These are phyloP conservation scores for Cyanoderma ruficeps DNA, from an alignment of 2,113 vertebrate genomes.

Conservation along the genomic window DNA sequence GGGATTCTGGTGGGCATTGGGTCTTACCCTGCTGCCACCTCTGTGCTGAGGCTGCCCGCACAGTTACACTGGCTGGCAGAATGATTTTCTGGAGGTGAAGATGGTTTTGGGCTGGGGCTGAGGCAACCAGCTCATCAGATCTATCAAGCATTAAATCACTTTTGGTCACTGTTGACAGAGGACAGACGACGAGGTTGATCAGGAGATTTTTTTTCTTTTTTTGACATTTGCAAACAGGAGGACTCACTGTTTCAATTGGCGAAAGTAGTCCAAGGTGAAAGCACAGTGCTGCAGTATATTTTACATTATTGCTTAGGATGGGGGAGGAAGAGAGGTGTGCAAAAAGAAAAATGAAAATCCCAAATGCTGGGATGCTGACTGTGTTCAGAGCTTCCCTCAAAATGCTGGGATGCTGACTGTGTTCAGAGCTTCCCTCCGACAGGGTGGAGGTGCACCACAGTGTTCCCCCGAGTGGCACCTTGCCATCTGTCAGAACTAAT, in stretches of 20 bases:
- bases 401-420: neutral
- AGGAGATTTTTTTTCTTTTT: neutral
- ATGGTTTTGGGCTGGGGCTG: neutral
- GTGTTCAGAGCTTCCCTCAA: neutral
- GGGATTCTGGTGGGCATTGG: neutral
- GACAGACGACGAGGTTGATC: neutral
- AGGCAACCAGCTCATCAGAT: neutral
- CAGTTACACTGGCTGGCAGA: neutral
- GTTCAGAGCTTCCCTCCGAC: neutral
- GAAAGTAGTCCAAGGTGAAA: neutral
- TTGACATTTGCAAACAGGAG: neutral
- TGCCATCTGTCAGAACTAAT: neutral
- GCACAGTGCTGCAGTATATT: neutral
- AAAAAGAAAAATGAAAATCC: neutral
- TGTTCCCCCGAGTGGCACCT: neutral
- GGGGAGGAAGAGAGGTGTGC: neutral
- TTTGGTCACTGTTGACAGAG: neutral
- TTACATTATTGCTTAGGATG: neutral
- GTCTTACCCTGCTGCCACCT: neutral
- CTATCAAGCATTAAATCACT: neutral
- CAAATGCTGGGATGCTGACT: neutral
- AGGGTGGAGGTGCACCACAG: neutral
- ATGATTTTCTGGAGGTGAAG: neutral
- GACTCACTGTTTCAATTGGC: neutral
- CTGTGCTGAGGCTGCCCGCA: neutral